A percentile compares a stretch with the other conserved stretches of the same genome.
Evolutionary conservation across 2,113 vertebrate genomes (phyloP).

Genomic region (Hippocampus abdominalis): DNA sequence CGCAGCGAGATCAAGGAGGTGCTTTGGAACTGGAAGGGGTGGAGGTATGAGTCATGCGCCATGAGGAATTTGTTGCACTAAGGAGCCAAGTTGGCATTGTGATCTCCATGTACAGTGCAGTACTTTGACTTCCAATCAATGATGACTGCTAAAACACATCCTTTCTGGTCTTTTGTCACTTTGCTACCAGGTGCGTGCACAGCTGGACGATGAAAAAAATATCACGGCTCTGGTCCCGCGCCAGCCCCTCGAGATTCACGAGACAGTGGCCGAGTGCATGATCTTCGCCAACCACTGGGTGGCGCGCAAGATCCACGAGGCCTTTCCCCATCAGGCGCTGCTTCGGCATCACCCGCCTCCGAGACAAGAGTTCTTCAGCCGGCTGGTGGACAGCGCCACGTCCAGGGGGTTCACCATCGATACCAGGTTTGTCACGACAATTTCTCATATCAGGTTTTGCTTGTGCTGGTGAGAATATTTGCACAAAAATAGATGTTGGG

Average conservation of each 20-base stretch:
- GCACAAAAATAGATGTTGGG: not conserved
- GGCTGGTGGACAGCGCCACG: conserved; percentile 80
- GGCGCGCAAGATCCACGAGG: conserved; percentile 84
- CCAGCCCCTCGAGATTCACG: conserved; percentile 90
- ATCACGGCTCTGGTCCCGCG: conserved; percentile 86
- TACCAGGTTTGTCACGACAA: conserved; percentile 59
- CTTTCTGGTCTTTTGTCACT: not conserved
- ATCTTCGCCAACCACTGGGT: conserved; percentile 98
- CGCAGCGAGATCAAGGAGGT: conserved; percentile 76
- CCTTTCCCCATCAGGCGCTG: conserved; percentile 84
- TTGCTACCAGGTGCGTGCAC: conserved; percentile 72
- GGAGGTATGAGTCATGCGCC: conserved; percentile 60
- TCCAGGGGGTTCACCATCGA: conserved; percentile 83
- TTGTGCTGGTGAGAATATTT: not conserved
- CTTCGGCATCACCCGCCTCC: conserved; percentile 87
- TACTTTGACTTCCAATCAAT: not conserved
- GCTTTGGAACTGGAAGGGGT: conserved; percentile 91
- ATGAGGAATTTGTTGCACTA: not conserved
- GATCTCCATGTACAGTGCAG: too few relatives aligned
- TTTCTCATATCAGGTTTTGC: not conserved
- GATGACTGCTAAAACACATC: not conserved
- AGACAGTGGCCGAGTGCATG: conserved; percentile 96
- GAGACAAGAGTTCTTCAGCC: conserved; percentile 83
- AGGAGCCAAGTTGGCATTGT: not conserved
- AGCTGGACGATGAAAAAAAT: conserved; percentile 83